Conservation (phyloP, 1,140 invertebrate species). For the Ericerus pela region DNA sequence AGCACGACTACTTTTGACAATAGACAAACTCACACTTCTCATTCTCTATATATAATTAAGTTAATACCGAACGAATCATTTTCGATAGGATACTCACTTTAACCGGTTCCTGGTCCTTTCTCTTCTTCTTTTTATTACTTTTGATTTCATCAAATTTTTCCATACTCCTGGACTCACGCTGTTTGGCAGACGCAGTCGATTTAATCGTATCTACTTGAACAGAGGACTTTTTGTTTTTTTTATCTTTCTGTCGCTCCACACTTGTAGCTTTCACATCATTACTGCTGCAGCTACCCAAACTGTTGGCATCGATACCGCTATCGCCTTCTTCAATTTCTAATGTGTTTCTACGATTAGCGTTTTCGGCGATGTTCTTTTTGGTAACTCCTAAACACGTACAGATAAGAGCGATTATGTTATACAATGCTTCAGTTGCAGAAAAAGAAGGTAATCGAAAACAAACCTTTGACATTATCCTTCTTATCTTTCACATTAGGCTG, state of each 20-base stretch:
- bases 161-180: too few species aligned
- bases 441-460: not conserved
- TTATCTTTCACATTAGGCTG: not conserved
- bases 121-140: not conserved
- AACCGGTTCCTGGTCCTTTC: not conserved
- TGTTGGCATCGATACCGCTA: slow-evolving; percentile 73
- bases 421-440: not conserved
- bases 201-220: slow-evolving; percentile 12
- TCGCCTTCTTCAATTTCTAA: slow-evolving; percentile 62
- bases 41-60: too few species aligned
- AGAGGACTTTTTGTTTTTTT: slow-evolving; percentile 57
- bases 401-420: not conserved
- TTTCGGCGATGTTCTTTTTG: not conserved
- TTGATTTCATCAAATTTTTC: not conserved
- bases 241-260: slow-evolving; percentile 30
- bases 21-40: too few species aligned
- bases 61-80: too few species aligned
- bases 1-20: too few species aligned
- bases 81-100: too few species aligned
- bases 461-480: not conserved
- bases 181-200: slow-evolving; percentile 7
- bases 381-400: not conserved
- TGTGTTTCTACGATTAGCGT: too few species aligned
- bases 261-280: slow-evolving; percentile 43
- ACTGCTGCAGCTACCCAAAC: slow-evolving; percentile 66